Conservation (phyloP, 2,797 vertebrate genomes). For the Lycodopsis pacificus region DNA sequence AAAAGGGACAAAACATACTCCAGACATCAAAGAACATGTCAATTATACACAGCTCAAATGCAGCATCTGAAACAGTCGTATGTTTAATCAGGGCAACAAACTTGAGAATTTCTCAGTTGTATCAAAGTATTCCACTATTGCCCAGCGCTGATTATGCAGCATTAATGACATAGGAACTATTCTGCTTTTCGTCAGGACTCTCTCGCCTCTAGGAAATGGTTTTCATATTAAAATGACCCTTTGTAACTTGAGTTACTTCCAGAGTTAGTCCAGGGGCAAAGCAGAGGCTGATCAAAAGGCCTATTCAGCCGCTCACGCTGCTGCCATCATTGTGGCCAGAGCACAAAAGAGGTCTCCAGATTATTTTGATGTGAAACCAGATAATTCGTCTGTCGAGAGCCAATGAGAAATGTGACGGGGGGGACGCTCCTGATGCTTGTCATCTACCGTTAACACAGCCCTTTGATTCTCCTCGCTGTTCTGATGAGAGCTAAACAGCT, state of each 20-base stretch:
- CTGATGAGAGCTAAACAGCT: slow-evolving; percentile 92
- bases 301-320: slow-evolving; percentile 74
- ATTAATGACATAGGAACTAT: slow-evolving; percentile 27
- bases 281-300: slow-evolving; percentile 74
- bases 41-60: neutral
- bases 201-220: slow-evolving; percentile 60
- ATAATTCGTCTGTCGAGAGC: slow-evolving; percentile 81
- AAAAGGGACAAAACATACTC: slow-evolving; percentile 14
- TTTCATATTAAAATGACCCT: slow-evolving; percentile 73
- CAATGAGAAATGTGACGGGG: slow-evolving; percentile 70
- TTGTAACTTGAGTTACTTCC: slow-evolving; percentile 71
- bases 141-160: slow-evolving; percentile 15
- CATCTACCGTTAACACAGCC: slow-evolving; percentile 85
- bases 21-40: slow-evolving; percentile 3
- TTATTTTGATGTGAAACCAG: slow-evolving; percentile 85
- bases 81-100: slow-evolving; percentile 29
- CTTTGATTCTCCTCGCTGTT: slow-evolving; percentile 88
- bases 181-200: slow-evolving; percentile 47
- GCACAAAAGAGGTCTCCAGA: slow-evolving; percentile 77
- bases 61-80: slow-evolving; percentile 13
- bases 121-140: slow-evolving; percentile 20
- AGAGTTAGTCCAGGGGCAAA: slow-evolving; percentile 62
- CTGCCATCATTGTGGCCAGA: slow-evolving; percentile 71
- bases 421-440: slow-evolving; percentile 87
- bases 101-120: slow-evolving; percentile 13